Evolutionary conservation across 2,797 vertebrate species (phyloP).

Genomic region (Pseudomugil tenellus): DNA sequence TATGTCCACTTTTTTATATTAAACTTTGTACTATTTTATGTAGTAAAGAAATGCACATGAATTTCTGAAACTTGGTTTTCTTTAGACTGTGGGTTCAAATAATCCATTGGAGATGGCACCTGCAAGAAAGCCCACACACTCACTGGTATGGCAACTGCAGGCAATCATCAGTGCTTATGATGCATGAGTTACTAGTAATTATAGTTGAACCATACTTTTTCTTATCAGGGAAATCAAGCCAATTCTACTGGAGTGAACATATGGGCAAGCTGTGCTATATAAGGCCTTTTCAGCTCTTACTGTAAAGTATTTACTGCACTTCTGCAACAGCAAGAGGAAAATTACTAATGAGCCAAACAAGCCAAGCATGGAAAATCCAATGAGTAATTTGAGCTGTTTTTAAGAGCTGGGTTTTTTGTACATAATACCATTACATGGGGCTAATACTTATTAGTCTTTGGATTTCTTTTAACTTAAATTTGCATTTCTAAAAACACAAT

Average conservation of each 20-base stretch:
- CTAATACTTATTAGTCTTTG: conserved; percentile 1
- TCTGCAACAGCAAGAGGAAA: not conserved
- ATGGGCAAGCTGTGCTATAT: conserved; percentile 8
- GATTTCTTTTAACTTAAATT: not conserved
- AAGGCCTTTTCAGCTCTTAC: conserved; percentile 15
- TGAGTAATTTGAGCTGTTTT: conserved; percentile 8
- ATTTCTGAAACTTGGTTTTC: not conserved
- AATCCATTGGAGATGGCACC: conserved; percentile 25
- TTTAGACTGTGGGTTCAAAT: not conserved
- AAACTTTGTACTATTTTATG: not conserved
- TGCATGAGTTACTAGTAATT: conserved; percentile 37
- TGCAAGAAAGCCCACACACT: conserved; percentile 32
- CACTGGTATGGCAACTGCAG: conserved; percentile 28
- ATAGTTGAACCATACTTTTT: conserved; percentile 29
- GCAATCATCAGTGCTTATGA: conserved; percentile 31
- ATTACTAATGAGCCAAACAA: conserved; percentile 17
- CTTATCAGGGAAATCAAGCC: conserved; percentile 42
- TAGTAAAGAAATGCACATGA: not conserved
- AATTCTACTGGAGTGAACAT: conserved; percentile 16
- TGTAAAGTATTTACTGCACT: conserved; percentile 3
- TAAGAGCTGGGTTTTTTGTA: not conserved
- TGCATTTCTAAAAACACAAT: not conserved
- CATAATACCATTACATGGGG: conserved; percentile 5
- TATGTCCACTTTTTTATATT: conserved; percentile 3
- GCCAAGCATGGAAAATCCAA: not conserved